These are phyloP conservation scores for Allophyes oxyacanthae DNA, from an alignment of 2,888 invertebrate species.

Conservation along the genomic window DNA sequence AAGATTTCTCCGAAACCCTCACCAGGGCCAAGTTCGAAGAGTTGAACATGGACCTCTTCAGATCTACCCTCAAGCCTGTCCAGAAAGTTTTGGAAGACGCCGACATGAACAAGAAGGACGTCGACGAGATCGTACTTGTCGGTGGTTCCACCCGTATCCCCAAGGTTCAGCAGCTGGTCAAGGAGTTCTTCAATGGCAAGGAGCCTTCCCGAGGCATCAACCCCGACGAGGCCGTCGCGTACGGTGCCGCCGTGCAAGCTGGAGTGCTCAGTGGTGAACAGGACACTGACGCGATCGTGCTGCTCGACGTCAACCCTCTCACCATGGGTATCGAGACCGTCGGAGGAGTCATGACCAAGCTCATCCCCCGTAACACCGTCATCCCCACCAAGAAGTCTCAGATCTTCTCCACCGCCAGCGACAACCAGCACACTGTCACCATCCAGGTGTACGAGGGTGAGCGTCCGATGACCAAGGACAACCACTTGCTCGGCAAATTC, in stretches of 20 bases:
- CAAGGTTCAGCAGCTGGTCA: conserved; percentile 97
- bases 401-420: conserved; percentile 99
- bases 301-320: conserved; percentile 99
- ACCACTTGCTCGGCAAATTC: conserved; percentile 99
- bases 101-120: conserved; percentile 99
- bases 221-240: conserved; percentile 99
- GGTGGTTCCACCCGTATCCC: conserved; percentile 99
- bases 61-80: conserved; percentile 98
- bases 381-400: conserved; percentile 99
- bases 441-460: conserved; percentile 99
- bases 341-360: conserved; percentile 99
- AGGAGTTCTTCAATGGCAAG: conserved; percentile 99
- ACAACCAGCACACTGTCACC: conserved; percentile 99
- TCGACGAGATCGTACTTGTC: conserved; percentile 99
- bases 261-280: conserved; percentile 99
- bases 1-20: conserved; percentile 99
- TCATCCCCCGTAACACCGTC: conserved; percentile 99
- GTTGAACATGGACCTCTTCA: conserved; percentile 97
- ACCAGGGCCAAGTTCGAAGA: conserved; percentile 99
- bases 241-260: conserved; percentile 99
- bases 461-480: conserved; percentile 99
- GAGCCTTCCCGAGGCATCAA: conserved; percentile 99
- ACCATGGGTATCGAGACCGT: conserved; percentile 99
- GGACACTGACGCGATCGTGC: conserved; percentile 98
- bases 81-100: conserved; percentile 99